These are phyloP conservation scores for Augochlora pura DNA, from an alignment of 1,140 invertebrate species.

Conservation along the genomic window DNA sequence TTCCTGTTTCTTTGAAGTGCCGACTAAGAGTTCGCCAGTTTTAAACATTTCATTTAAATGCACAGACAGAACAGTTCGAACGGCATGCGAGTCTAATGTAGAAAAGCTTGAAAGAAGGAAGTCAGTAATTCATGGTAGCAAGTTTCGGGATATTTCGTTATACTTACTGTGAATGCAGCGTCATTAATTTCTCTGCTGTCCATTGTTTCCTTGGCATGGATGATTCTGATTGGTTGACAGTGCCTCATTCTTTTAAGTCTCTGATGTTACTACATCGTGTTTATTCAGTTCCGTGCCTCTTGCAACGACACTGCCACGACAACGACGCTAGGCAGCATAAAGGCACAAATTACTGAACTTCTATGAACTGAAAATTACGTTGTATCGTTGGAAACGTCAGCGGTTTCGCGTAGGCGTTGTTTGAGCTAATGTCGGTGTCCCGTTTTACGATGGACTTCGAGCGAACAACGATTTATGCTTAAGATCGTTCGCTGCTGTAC, in stretches of 20 bases:
- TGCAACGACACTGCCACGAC: too few species aligned
- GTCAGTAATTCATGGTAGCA: background rate
- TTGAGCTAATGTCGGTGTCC: too few species aligned
- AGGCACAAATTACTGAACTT: slow-evolving; percentile 7
- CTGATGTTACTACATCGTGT: background rate
- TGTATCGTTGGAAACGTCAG: too few species aligned
- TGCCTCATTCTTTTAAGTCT: background rate
- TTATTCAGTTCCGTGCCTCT: too few species aligned
- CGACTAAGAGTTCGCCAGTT: too few species aligned
- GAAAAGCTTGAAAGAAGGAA: background rate
- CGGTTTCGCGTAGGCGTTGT: too few species aligned
- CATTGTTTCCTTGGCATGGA: background rate
- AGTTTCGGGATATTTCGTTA: background rate
- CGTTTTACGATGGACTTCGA: too few species aligned
- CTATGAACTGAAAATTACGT: slow-evolving; percentile 12
- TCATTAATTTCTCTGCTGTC: slow-evolving; percentile 8
- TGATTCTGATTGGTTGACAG: slow-evolving; percentile 13
- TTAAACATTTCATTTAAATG: too few species aligned
- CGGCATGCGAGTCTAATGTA: background rate
- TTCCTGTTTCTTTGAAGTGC: too few species aligned
- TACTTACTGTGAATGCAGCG: too few species aligned
- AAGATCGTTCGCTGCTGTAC: background rate
- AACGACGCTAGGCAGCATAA: background rate
- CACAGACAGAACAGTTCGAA: too few species aligned
- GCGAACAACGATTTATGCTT: background rate